A percentile compares a stretch with the other conserved stretches of the same genome.
phyloP scores from a whole-genome alignment of 2,888 invertebrate species.

The Agriotes lineatus region DNA sequence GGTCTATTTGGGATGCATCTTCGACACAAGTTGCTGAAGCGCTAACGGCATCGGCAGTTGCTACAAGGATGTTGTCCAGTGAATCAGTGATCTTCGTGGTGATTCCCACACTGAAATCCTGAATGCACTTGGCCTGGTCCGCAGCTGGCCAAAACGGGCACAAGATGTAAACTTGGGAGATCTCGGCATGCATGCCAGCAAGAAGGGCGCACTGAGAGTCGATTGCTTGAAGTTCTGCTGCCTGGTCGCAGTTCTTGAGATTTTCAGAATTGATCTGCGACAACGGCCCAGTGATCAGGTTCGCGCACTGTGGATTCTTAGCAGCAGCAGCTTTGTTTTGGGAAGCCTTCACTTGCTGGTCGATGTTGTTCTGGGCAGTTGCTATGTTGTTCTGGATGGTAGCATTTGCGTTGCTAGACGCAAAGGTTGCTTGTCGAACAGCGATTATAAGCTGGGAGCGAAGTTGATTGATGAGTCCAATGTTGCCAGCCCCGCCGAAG shows the following conservation, averaged over 20 bases:
- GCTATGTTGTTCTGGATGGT: constrained; percentile 20
- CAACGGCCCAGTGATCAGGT: background rate
- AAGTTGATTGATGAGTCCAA: background rate
- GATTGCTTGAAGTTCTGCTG: background rate
- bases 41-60: background rate
- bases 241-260: constrained; percentile 14
- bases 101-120: background rate
- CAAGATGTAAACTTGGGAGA: background rate
- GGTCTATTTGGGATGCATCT: background rate
- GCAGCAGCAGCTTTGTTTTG: background rate
- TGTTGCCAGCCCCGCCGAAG: background rate
- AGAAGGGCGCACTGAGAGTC: background rate
- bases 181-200: background rate
- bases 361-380: constrained; percentile 9
- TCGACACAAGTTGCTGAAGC: constrained; percentile 3
- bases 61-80: background rate
- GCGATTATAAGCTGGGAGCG: background rate
- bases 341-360: background rate
- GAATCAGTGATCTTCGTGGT: background rate
- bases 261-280: background rate
- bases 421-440: background rate
- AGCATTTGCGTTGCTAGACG: background rate
- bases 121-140: background rate
- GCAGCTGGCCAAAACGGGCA: constrained; percentile 20
- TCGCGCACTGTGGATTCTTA: background rate